phyloP scores from a whole-genome alignment of 2,113 vertebrate species.

The Epinephelus cyanopodus region DNA sequence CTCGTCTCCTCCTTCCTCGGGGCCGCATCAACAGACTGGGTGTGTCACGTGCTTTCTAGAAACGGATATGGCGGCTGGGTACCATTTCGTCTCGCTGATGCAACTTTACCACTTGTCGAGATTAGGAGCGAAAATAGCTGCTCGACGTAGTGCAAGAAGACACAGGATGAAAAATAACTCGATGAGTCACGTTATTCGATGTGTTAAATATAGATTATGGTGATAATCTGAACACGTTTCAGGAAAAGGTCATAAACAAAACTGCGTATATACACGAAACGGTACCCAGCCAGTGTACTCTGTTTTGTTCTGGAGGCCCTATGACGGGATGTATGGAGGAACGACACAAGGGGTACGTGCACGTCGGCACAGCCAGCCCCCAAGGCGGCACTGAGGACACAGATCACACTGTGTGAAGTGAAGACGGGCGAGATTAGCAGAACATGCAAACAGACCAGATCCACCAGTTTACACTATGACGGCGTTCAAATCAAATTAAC shows the following conservation, averaged over 20 bases:
- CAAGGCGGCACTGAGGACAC: conserved; percentile 17
- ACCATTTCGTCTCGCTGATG: conserved; percentile 16
- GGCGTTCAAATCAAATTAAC: neutral
- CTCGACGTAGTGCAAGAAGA: accelerated
- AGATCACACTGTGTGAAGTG: neutral
- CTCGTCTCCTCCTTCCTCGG: conserved; percentile 42
- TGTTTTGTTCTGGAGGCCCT: conserved; percentile 54
- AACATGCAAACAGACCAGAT: conserved; percentile 41
- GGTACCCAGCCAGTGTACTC: conserved; percentile 11
- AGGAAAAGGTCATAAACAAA: accelerated
- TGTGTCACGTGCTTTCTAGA: conserved; percentile 69
- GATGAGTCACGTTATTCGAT: accelerated
- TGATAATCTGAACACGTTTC: neutral
- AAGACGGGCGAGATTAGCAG: neutral
- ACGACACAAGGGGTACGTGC: conserved; percentile 45
- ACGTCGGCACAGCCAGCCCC: conserved; percentile 21
- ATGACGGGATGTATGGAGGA: neutral
- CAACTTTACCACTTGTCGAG: neutral
- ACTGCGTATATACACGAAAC: neutral
- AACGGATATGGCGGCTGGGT: conserved; percentile 31
- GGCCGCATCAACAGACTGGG: conserved; percentile 40
- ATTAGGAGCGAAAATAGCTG: neutral
- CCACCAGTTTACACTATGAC: conserved; percentile 21
- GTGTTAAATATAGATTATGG: neutral
- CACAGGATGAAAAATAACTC: accelerated